Evolutionary conservation across 2,797 vertebrate genomes (phyloP), one percentile per base, ranked within the genome.

Genomic region (Eulemur albifrons): DNA sequence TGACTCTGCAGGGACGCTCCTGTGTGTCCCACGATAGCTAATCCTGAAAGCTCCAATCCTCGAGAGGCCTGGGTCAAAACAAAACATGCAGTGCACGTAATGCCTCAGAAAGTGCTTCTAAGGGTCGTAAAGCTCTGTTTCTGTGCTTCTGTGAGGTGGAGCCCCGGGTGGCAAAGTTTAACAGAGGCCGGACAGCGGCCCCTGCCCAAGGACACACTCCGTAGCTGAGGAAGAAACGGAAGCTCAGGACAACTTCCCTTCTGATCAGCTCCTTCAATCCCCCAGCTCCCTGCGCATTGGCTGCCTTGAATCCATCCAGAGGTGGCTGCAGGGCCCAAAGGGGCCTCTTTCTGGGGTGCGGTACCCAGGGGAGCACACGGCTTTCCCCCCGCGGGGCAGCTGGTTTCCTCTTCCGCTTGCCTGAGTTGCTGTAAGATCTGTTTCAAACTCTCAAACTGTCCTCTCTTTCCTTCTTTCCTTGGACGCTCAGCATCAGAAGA

Each of bases 181-280:
- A 40, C 52, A 30, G 21, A 6, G 69, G 32, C 14, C 63, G 2
- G 0, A 54, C 54, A 25, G 32, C 14, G 0, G 0, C 72, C 43
- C 6, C 32, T 1, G 27, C 57, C 65, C 0, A 2, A 50, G 45
- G 38, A 25, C 40, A 25, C 17, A 13, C 17, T 32, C 35, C 35
- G 92, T 0, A 25, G n/a, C 70, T 32, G 1, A 43, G 65, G 20
- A 30, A 40, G 63, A 79, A 75, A 59, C 7, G 20, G 35, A 72
- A 57, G 70, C 35, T 43, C n/a, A 35, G 83, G 79, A 17, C 72
- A 70, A 21, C 65, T 23, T 61, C 52, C 1, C 13, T 57, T 70
- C 79, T 40, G 1, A 13, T 52, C n/a, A 9, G 15, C 4, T 52
- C 45, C 45, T 45, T 20, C 13, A 5, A 43, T 30, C n/a, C 27